phyloP scores from a whole-genome alignment of 2,888 invertebrate species.

The Sinopyrophorus schimmeli region DNA sequence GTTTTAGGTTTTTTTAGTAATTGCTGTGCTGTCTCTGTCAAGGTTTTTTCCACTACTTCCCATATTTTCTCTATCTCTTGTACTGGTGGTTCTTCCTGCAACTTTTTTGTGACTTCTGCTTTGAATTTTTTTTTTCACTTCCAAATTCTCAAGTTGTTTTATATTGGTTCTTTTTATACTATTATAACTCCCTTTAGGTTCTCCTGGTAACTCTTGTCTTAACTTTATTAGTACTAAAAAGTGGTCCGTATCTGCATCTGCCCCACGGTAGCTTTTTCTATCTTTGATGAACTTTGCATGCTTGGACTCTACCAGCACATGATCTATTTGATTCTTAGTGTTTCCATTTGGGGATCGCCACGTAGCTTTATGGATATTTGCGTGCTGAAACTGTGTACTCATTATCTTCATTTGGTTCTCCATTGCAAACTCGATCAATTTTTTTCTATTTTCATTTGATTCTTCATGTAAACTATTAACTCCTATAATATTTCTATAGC shows the following conservation, averaged over 20 bases:
- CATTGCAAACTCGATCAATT: constrained; percentile 8
- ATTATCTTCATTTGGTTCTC: constrained; percentile 8
- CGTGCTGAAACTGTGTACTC: constrained; percentile 6
- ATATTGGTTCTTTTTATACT: constrained; percentile 10
- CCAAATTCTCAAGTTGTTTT: constrained; percentile 7
- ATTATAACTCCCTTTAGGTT: constrained; percentile 7
- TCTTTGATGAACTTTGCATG: constrained; percentile 11
- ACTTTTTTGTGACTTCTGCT: constrained; percentile 11
- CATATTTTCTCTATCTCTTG: constrained; percentile 11
- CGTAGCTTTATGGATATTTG: constrained; percentile 8
- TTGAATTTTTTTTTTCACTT: constrained; percentile 8
- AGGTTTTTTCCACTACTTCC: constrained; percentile 10
- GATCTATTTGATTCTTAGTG: constrained; percentile 6
- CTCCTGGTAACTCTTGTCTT: constrained; percentile 9
- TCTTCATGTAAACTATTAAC: constrained; percentile 2
- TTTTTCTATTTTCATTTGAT: constrained; percentile 4
- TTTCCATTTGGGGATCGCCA: constrained; percentile 5
- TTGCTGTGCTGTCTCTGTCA: constrained; percentile 12
- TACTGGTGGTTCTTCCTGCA: constrained; percentile 9
- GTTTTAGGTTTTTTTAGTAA: constrained; percentile 12
- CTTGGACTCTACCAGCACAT: constrained; percentile 8
- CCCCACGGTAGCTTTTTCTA: constrained; percentile 9
- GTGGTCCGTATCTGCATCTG: constrained; percentile 10
- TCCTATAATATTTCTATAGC: constrained; percentile 7
- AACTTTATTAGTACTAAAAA: constrained; percentile 10